phyloP scores from a whole-genome alignment of 2,888 invertebrate genomes.

The Congeria kusceri region DNA sequence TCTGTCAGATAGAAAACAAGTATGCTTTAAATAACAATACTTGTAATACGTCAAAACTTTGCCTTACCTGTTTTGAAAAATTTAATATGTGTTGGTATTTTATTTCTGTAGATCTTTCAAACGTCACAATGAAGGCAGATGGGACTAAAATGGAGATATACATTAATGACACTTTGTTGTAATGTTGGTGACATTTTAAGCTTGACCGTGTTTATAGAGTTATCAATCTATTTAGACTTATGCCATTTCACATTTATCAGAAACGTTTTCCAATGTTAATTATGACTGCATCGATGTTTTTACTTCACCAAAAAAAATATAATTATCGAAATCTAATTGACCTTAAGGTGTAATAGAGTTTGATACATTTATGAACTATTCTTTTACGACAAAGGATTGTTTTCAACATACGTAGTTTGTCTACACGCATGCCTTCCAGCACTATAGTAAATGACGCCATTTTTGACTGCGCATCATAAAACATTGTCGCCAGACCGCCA shows the following conservation, averaged over 20 bases:
- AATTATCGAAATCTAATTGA: too few relatives aligned
- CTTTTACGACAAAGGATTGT: too few relatives aligned
- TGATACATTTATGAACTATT: too few relatives aligned
- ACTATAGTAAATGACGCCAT: conserved; percentile 56
- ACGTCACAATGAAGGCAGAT: conserved; percentile 63
- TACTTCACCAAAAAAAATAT: too few relatives aligned
- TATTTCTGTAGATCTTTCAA: conserved; percentile 63
- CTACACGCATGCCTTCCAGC: neutral
- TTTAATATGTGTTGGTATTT: conserved; percentile 60
- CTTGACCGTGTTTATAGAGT: too few relatives aligned
- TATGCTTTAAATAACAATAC: neutral
- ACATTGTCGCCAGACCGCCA: conserved; percentile 65
- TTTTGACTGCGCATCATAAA: conserved; percentile 57
- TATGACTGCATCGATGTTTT: too few relatives aligned
- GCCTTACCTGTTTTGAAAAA: conserved; percentile 8
- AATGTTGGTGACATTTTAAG: too few relatives aligned
- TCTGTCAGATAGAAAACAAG: neutral
- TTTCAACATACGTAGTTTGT: neutral
- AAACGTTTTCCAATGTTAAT: too few relatives aligned
- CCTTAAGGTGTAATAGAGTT: too few relatives aligned
- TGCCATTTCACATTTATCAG: too few relatives aligned
- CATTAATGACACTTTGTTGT: too few relatives aligned
- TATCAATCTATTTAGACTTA: too few relatives aligned
- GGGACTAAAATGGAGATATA: conserved; percentile 40
- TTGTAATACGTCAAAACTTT: neutral